These are phyloP conservation scores for Anarhynchus alexandrinus DNA, from an alignment of 2,113 vertebrate genomes.

Conservation along the genomic window DNA sequence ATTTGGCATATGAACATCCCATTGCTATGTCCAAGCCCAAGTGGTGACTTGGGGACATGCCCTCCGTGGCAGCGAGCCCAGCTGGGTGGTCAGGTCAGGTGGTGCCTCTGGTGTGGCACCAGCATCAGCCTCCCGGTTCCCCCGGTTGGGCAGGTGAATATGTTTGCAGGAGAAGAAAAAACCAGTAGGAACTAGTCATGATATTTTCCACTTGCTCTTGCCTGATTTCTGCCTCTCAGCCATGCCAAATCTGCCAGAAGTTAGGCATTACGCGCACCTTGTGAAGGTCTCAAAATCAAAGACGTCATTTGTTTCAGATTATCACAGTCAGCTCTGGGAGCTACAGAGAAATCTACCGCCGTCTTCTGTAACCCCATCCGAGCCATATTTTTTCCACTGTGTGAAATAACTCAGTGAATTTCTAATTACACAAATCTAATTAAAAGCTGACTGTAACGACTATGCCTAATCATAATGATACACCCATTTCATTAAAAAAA, in stretches of 20 bases:
- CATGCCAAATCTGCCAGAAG: not conserved
- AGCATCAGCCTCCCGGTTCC: not conserved
- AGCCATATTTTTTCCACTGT: not conserved
- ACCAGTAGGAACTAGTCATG: rapidly evolving
- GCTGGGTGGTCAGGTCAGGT: not conserved
- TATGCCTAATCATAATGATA: not conserved
- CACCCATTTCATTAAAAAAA: not conserved
- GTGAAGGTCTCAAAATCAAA: not conserved
- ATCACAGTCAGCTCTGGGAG: not conserved
- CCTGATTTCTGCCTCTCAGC: not conserved
- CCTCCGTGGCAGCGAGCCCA: not conserved
- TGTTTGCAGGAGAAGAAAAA: not conserved
- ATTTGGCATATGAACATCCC: not conserved
- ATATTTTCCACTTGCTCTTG: not conserved
- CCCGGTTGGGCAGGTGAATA: not conserved
- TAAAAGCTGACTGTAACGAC: not conserved
- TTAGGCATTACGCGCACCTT: not conserved
- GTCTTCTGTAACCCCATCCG: not conserved
- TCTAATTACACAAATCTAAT: slow-evolving; percentile 43
- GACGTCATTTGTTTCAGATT: not conserved
- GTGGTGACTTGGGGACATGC: not conserved
- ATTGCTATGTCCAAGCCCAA: not conserved
- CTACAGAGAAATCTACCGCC: rapidly evolving
- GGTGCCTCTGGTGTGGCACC: not conserved
- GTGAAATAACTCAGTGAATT: not conserved